Percentiles rank a stretch among this genome's conserved stretches.
Conservation (phyloP, 2,797 vertebrate species). For the Glossophaga mutica region DNA sequence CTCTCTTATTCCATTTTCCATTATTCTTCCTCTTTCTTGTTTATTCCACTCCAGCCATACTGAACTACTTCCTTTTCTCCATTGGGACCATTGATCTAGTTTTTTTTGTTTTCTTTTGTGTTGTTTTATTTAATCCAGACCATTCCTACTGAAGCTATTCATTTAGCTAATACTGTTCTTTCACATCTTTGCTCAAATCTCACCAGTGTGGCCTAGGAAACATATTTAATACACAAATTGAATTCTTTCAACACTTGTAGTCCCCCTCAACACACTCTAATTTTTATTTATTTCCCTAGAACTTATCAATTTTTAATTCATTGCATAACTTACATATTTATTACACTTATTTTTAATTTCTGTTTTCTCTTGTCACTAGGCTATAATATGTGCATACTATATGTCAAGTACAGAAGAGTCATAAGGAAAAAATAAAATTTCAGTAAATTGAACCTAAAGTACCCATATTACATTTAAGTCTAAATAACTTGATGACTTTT, state of each 20-base stretch:
- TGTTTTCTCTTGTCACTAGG: background rate
- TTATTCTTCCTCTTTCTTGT: background rate
- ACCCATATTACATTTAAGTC: background rate
- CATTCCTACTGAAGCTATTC: background rate
- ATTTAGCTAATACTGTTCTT: background rate
- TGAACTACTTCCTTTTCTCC: background rate
- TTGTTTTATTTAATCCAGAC: background rate
- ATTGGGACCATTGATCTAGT: background rate
- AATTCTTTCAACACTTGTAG: background rate
- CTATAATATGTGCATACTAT: background rate
- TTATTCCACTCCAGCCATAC: background rate
- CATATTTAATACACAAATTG: background rate
- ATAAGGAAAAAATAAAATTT: background rate
- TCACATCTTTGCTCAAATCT: background rate
- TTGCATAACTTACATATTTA: background rate
- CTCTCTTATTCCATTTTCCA: background rate
- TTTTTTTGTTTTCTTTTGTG: background rate
- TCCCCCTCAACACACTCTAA: background rate
- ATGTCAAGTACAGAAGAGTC: background rate
- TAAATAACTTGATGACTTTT: background rate
- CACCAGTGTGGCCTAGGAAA: background rate
- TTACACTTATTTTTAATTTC: background rate
- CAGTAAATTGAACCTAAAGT: background rate
- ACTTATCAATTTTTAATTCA: background rate
- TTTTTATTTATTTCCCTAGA: background rate